Conservation (phyloP, 2,888 invertebrate species). For the Standfussiana lucernea region DNA sequence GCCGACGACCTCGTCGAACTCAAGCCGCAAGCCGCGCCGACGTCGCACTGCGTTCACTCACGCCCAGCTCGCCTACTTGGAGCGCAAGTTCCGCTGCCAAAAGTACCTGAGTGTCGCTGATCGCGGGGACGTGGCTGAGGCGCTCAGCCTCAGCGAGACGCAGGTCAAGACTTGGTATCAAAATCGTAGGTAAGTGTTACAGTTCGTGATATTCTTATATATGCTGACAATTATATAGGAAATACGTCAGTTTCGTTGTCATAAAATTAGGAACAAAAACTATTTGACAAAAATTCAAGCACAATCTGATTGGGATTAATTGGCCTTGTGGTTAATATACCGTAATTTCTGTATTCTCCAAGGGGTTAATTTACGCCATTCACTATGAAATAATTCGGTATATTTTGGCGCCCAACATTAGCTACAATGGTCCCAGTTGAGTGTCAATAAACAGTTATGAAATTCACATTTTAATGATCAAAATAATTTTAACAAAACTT, state of each 20-base stretch:
- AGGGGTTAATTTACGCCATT: neutral
- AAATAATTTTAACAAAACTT: neutral
- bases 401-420: conserved; percentile 1
- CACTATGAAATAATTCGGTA: neutral
- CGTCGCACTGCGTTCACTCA: conserved; percentile 98
- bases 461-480: neutral
- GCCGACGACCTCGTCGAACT: conserved; percentile 75
- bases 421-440: neutral
- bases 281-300: neutral
- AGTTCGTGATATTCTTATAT: neutral
- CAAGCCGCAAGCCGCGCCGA: conserved; percentile 95
- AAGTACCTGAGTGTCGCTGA: conserved; percentile 98
- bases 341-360: neutral
- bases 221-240: neutral
- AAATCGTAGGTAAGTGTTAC: conserved; percentile 93
- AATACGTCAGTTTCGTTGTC: neutral
- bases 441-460: neutral
- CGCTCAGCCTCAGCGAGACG: conserved; percentile 96
- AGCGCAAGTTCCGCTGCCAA: conserved; percentile 97
- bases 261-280: neutral
- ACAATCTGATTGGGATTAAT: neutral
- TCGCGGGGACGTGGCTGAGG: conserved; percentile 97
- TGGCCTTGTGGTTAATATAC: neutral
- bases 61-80: conserved; percentile 97
- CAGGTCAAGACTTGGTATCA: conserved; percentile 99